Evolutionary conservation across 2,888 invertebrate species (phyloP), one percentile per base, ranked within the genome.

Genomic region (Peribatodes rhomboidaria): DNA sequence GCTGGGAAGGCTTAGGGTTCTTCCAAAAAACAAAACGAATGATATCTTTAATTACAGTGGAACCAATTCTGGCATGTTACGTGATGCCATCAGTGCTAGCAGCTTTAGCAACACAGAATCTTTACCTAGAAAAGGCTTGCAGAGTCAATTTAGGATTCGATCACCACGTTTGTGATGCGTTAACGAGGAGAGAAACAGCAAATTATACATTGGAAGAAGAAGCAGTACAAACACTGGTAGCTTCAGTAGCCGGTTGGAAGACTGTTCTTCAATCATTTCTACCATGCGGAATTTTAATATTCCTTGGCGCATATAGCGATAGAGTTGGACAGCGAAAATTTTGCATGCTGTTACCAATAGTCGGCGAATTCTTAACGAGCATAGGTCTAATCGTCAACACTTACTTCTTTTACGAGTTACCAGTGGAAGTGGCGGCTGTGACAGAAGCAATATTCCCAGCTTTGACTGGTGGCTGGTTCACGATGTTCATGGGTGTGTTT

Each of bases 401-500:
- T 16, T 97, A 96, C 80, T 96, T 95, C 86, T 97, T 97, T 84
- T 94, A 97, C 81, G 95, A 96, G 79, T 87, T 97, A 41, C 97
- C 97, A 0, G 96, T 97, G 94, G 97, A 97, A 89, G 96, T 95
- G 1, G 96, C 96, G 14, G 97, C 96, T 0, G 94, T 97, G 6
- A 95, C 96, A 0, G 97, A 97, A 85, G 96, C 97, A 0, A 94
- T 97, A 70, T 97, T 97, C 85, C 97, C 97, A 2, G 97, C 97
- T 0, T 80, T 97, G 8, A 97, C 97, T 0, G 96, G 97, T 10
- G 97, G 97, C 9, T 97, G 97, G 97, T 97, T 97, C 83, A 97
- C 97, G 33, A 97, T 97, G 97, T 96, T 97, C 76, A 97, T 97
- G 97, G 97, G 97, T 18, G 96, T 98, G 71, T 97, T 98, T 88